These are phyloP conservation scores for Eristalinus sepulchralis DNA, from an alignment of 2,888 invertebrate genomes.

Conservation along the genomic window DNA sequence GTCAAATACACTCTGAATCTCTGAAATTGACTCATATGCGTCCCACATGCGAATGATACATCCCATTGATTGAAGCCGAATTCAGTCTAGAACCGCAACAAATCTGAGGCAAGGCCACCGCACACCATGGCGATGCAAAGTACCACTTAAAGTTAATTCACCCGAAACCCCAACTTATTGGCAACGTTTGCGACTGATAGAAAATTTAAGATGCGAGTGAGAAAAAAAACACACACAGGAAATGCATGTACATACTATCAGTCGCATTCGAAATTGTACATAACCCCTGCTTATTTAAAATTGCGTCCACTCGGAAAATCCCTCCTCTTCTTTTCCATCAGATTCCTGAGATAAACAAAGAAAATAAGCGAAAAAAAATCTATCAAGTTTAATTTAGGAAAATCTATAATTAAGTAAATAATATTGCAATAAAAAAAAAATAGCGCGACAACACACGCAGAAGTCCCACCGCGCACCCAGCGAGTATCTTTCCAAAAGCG, in stretches of 20 bases:
- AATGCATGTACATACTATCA: slow-evolving; percentile 53
- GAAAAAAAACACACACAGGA: slow-evolving; percentile 38
- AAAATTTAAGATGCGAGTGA: background rate
- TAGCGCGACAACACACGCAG: slow-evolving; percentile 25
- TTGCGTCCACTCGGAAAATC: slow-evolving; percentile 12
- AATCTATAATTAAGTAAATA: slow-evolving; percentile 72
- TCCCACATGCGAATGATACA: background rate
- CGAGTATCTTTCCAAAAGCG: slow-evolving; percentile 59
- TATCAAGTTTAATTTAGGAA: slow-evolving; percentile 66
- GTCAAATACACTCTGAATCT: background rate
- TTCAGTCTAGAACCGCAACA: background rate
- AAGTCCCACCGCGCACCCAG: slow-evolving; percentile 20
- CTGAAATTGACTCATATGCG: background rate
- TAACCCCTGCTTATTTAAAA: slow-evolving; percentile 45
- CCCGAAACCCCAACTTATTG: background rate
- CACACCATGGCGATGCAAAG: background rate
- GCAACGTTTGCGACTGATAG: background rate
- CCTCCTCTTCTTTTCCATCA: slow-evolving; percentile 25
- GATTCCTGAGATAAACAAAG: slow-evolving; percentile 31
- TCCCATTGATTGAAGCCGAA: background rate
- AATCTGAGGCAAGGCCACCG: background rate
- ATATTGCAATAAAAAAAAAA: slow-evolving; percentile 54
- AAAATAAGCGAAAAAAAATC: slow-evolving; percentile 8
- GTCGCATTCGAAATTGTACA: slow-evolving; percentile 32
- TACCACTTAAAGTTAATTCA: background rate